Base-by-base conservation (phyloP, 2,888 invertebrate genomes). In the Anaspis maculata region DNA sequence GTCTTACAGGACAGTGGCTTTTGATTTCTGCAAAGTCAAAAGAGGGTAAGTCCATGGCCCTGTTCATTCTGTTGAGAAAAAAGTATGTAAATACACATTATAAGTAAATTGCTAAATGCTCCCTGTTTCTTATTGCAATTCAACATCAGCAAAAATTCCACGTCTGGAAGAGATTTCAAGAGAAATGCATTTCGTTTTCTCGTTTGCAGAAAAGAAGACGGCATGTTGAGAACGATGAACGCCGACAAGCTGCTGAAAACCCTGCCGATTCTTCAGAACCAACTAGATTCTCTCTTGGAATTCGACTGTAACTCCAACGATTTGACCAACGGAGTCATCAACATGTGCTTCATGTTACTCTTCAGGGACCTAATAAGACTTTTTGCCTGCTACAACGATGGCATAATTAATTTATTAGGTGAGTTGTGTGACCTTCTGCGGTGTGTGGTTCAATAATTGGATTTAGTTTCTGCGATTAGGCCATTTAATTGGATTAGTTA, bases 21-120 rank as follows among this genome's bases (percentile, higher is more conserved):
- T 97, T 67, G 98, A 99, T 70, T 98, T 99, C 74, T 98, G 98
- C 75, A 99, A 98, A 79, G 94, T 97, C 32, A 98, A 97, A 69
- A 75, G 98, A 62, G 97, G 98, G 34, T 26, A 28, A 24, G 39
- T 27, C 34, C 11, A n/a, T n/a, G n/a, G n/a, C n/a, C n/a, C n/a
- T n/a, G n/a, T n/a, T 25, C 15, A 12, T 28, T 28, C 9, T 14
- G 25, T n/a, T n/a, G n/a, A n/a, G n/a, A n/a, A n/a, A n/a, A n/a
- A n/a, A n/a, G n/a, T n/a, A n/a, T n/a, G n/a, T n/a, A n/a, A n/a
- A n/a, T n/a, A n/a, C n/a, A n/a, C n/a, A n/a, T n/a, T n/a, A n/a
- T n/a, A n/a, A n/a, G n/a, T n/a, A n/a, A n/a, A n/a, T n/a, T n/a
- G n/a, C n/a, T n/a, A n/a, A n/a, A n/a, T n/a, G n/a, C n/a, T n/a